Percentiles rank a stretch among this genome's conserved stretches.
Conservation (phyloP, 2,113 vertebrate genomes). For the Charadrius vociferus region DNA sequence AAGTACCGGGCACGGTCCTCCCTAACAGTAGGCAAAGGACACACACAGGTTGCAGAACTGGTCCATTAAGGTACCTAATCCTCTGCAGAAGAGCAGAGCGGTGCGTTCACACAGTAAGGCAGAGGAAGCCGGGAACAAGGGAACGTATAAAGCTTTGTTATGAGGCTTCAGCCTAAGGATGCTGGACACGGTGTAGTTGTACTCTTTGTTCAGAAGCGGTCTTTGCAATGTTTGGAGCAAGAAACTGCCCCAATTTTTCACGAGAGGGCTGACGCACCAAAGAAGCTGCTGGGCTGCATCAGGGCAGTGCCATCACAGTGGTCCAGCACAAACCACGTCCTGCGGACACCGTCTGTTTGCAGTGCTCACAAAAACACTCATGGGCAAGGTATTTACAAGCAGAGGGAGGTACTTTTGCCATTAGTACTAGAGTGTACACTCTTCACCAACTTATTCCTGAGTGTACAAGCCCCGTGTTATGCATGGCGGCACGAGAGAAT, state of each 20-base stretch:
- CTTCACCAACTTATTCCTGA: background rate
- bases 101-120: background rate
- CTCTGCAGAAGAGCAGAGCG: background rate
- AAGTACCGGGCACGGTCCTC: accelerated
- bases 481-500: background rate
- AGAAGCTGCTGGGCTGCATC: background rate
- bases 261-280: background rate
- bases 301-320: background rate
- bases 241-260: background rate
- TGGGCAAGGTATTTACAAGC: accelerated
- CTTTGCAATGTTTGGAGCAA: background rate
- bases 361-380: accelerated
- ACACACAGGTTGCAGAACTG: background rate
- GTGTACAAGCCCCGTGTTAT: background rate
- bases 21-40: background rate
- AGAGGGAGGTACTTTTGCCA: background rate
- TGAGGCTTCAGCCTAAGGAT: background rate
- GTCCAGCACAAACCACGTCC: background rate
- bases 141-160: background rate
- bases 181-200: accelerated
- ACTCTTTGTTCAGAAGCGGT: background rate
- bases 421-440: background rate
- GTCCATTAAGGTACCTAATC: background rate
- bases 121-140: background rate
- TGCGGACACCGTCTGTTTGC: background rate